phyloP scores from a whole-genome alignment of 2,113 vertebrate genomes.

The Bostrychus sinensis region DNA sequence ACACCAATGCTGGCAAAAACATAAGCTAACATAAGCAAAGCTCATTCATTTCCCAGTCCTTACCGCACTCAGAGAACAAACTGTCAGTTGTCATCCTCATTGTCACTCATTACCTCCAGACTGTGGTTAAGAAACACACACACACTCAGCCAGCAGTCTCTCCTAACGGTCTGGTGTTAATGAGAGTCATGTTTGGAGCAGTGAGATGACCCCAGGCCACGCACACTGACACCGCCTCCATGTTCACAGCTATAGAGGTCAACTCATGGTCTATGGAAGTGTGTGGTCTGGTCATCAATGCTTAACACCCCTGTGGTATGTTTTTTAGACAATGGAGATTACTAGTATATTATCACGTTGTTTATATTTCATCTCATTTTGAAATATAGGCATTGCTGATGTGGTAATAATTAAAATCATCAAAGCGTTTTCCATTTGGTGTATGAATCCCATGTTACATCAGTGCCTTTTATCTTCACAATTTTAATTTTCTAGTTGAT shows the following conservation, averaged over 20 bases:
- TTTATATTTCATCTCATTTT: background rate
- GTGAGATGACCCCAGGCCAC: conserved; percentile 68
- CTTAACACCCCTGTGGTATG: background rate
- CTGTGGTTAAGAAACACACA: conserved; percentile 2
- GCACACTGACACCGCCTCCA: conserved; percentile 51
- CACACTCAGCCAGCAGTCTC: conserved; percentile 42
- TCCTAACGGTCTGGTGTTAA: conserved; percentile 70
- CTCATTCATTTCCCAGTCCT: background rate
- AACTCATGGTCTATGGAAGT: conserved; percentile 15
- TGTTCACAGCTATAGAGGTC: conserved; percentile 63
- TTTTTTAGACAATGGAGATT: background rate
- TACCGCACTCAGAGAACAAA: conserved; percentile 32
- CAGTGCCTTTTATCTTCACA: conserved; percentile 29
- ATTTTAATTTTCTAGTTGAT: conserved; percentile 48
- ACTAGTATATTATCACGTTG: background rate
- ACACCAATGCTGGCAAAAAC: no score
- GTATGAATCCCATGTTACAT: conserved; percentile 27
- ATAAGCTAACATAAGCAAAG: no score
- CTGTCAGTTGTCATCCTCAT: conserved; percentile 61
- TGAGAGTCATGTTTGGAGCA: conserved; percentile 73
- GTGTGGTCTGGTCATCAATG: conserved; percentile 25
- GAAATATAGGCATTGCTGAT: background rate
- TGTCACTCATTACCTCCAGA: conserved; percentile 39
- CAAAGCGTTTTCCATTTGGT: conserved; percentile 3
- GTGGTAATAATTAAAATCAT: background rate